Base-by-base conservation (phyloP, 2,113 vertebrate species). In the Planiliza haematocheilus region DNA sequence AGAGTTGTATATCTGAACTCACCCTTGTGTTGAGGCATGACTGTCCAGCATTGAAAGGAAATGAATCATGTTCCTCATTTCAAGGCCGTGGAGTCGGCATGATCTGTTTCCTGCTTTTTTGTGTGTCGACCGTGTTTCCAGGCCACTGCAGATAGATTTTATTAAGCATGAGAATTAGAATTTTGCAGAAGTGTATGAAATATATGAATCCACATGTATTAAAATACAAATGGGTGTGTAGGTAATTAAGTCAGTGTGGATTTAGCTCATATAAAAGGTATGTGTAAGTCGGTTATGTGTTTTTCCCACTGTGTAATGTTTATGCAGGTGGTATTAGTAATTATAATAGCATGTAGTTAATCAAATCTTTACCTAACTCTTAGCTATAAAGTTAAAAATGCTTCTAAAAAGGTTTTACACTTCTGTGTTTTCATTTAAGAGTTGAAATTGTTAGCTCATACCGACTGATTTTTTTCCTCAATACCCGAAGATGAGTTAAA, bases 1-100 rank as follows among this genome's bases (percentile, higher is more conserved):
- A 10, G 14, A 68, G 70, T 62, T 52, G 36, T 61, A 61, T 61
- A 18, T 62, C 36, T 84, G 36, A 83, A 72, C 61, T 52, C 36
- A 49, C 17, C 20, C 42, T 74, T 53, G 64, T 88, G 61, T 69
- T 62, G 48, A 75, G 39, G 51, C 60, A 82, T 69, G 81, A 70
- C 70, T 55, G 45, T 73, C 67, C 70, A 59, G 52, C 86, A 76
- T 77, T 49, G 39, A 85, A 82, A 93, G 91, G 90, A 91, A 92
- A 84, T 91, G 86, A 93, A 90, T 93, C 91, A 91, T 92, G 85
- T 90, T 93, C 90, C 90, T 90, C 74, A 79, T 83, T 90, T 91
- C 84, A 83, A 92, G 85, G 88, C 84, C 10, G 17, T 89, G 17
- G 61, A 79, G 80, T 84, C 70, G 39, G 43, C 68, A 63, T 73